Base-by-base conservation (phyloP, 2,888 invertebrate genomes). In the Margaritifera margaritifera region DNA sequence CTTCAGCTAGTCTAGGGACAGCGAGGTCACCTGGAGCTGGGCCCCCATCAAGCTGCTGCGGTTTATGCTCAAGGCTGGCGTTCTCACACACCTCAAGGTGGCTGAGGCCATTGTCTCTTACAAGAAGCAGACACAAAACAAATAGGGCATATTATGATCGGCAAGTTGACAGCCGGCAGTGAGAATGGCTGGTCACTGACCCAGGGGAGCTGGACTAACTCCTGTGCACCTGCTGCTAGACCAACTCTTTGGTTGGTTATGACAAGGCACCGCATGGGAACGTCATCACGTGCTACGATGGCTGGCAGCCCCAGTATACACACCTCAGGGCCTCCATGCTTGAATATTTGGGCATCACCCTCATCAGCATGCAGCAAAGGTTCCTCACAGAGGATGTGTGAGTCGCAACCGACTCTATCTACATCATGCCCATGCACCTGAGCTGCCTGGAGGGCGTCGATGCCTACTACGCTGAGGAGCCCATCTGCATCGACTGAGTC, bases 301-400 rank as follows among this genome's bases (percentile, higher is more conserved):
- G 54, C 54, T 53, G 18, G 54, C 54, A 53, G 54, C 54, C 54
- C 54, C 54, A 53, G 54, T 53, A 53, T 20, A 53, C 54, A 18
- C 54, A 53, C 20, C 54, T 53, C 18, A 53, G 54, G 20, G 54
- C 54, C 54, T 19, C 18, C 54, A 53, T 53, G 54, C 54, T 53
- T 19, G 54, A 18, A 20, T 18, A 53, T n/a, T n/a, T n/a, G n/a
- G n/a, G n/a, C n/a, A n/a, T n/a, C n/a, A n/a, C n/a, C n/a, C n/a
- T n/a, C n/a, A n/a, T n/a, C n/a, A n/a, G n/a, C n/a, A n/a, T n/a
- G n/a, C n/a, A n/a, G n/a, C n/a, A n/a, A n/a, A n/a, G n/a, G n/a
- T n/a, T n/a, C n/a, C n/a, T n/a, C n/a, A n/a, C n/a, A n/a, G n/a
- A n/a, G n/a, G n/a, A n/a, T n/a, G n/a, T n/a, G n/a, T n/a, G n/a